Base-by-base conservation (phyloP, 2,113 vertebrate genomes). In the Turnix velox region DNA sequence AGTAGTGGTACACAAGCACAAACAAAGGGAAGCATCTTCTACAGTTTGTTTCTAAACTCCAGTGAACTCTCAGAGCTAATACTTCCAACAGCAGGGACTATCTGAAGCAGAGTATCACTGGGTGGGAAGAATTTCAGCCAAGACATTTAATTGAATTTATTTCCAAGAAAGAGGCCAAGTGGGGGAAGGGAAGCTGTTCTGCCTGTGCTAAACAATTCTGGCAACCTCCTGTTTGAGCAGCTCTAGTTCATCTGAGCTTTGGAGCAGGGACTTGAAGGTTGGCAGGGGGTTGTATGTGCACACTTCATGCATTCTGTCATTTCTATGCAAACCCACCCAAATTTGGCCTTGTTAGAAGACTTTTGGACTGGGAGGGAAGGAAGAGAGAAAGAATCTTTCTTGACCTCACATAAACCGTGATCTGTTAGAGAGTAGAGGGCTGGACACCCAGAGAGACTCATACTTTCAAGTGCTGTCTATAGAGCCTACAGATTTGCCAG, bases 401-500 rank as follows among this genome's bases (percentile, higher is more conserved):
- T 83, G 93, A 95, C 92, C 95, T 95, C 78, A 79, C 35, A 79
- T 95, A 95, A 95, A 95, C 92, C 62, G 40, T 65, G 62, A 76
- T 95, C 37, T 72, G 28, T 57, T 87, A 82, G 49, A 87, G 30
- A 92, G 45, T 74, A 95, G 78, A 5, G 13, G 61, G 55, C n/a
- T 39, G 59, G 72, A 91, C 85, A 94, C 39, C 82, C 92, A 92
- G 78, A 91, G 76, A 82, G 71, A 72, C 71, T 79, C n/a, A 6
- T 37, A 66, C 62, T 83, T 86, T 63, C 54, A 82, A 61, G 0
- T 10, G 43, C 66, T 61, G 66, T 66, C 87, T 76, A 49, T 7
- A 49, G n/a, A 76, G 45, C 54, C 93, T 79, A 40, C 62, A 82
- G 78, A 68, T 80, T 55, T 67, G 76, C 48, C 76, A 89, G 45